Conservation (phyloP, 1,140 invertebrate species). For the Yoshiicerus persimilis region DNA sequence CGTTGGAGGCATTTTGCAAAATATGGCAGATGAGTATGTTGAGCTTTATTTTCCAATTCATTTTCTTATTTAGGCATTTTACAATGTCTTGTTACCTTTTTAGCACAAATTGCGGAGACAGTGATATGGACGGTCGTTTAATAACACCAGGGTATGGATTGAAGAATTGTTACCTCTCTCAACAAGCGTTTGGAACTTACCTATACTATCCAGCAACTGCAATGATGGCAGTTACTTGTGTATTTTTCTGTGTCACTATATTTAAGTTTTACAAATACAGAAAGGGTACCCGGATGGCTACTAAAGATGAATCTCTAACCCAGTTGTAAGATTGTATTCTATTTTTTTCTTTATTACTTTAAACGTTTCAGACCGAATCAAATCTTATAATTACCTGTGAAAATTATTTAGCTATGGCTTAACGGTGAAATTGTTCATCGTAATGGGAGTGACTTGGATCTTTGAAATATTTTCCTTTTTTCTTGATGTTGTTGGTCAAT, state of each 20-base stretch:
- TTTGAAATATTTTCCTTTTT: slow-evolving; percentile 36
- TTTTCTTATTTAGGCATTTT: background rate
- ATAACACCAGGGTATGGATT: background rate
- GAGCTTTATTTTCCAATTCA: background rate
- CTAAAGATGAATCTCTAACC: background rate
- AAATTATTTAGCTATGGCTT: background rate
- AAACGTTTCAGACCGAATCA: background rate
- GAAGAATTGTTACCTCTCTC: background rate
- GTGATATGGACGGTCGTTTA: background rate
- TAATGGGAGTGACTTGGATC: slow-evolving; percentile 41
- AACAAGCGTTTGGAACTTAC: background rate
- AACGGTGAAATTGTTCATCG: slow-evolving; percentile 37
- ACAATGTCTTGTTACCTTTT: background rate
- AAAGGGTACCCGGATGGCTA: slow-evolving; percentile 26
- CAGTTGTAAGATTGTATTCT: background rate
- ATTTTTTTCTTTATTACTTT: background rate
- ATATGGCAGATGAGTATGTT: slow-evolving; percentile 21
- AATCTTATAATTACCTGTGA: background rate
- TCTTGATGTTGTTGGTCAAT: background rate
- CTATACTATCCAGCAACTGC: slow-evolving; percentile 50
- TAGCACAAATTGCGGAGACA: background rate
- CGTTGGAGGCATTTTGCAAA: background rate
- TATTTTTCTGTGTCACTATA: slow-evolving; percentile 50
- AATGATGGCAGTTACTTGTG: slow-evolving; percentile 52
- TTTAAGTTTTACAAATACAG: background rate